Conservation (phyloP, 2,797 vertebrate species). For the Salarias fasciatus region DNA sequence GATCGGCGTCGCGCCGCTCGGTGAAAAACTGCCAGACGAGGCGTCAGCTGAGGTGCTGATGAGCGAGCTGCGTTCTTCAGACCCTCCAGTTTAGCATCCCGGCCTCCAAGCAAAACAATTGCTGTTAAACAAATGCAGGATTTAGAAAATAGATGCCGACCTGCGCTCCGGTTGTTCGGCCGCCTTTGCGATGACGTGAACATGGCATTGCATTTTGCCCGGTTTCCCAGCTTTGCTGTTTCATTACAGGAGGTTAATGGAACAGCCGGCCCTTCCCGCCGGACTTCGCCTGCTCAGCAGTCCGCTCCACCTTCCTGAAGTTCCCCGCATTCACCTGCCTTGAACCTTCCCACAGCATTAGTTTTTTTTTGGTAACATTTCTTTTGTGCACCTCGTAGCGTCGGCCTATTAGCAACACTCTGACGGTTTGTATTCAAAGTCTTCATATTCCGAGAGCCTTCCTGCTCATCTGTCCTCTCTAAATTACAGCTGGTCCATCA, state of each 20-base stretch:
- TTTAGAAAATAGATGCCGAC: conserved; percentile 7
- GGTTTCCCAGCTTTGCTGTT: conserved; percentile 45
- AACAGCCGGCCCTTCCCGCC: conserved; percentile 54
- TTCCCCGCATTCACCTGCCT: conserved; percentile 48
- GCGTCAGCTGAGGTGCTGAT: too few relatives aligned
- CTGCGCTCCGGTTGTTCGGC: conserved; percentile 10
- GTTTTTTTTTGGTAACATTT: conserved; percentile 11
- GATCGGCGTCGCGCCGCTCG: too few relatives aligned
- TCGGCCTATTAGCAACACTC: conserved; percentile 29
- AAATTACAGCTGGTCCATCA: conserved; percentile 69
- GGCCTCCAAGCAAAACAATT: too few relatives aligned
- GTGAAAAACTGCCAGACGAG: too few relatives aligned
- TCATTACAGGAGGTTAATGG: conserved; percentile 74
- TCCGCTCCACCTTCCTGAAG: conserved; percentile 38
- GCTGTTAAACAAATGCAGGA: neutral
- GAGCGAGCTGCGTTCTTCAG: too few relatives aligned
- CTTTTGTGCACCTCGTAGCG: conserved; percentile 21
- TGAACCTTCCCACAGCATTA: conserved; percentile 14
- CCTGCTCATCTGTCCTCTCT: conserved; percentile 51
- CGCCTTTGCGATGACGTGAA: conserved; percentile 44
- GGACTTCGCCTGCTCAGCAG: conserved; percentile 52
- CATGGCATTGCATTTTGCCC: conserved; percentile 48
- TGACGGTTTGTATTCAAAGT: conserved; percentile 60
- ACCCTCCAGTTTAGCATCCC: too few relatives aligned
- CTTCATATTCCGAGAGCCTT: conserved; percentile 48